Conservation (phyloP, 1,140 invertebrate species). For the Drosophila carrolli region DNA sequence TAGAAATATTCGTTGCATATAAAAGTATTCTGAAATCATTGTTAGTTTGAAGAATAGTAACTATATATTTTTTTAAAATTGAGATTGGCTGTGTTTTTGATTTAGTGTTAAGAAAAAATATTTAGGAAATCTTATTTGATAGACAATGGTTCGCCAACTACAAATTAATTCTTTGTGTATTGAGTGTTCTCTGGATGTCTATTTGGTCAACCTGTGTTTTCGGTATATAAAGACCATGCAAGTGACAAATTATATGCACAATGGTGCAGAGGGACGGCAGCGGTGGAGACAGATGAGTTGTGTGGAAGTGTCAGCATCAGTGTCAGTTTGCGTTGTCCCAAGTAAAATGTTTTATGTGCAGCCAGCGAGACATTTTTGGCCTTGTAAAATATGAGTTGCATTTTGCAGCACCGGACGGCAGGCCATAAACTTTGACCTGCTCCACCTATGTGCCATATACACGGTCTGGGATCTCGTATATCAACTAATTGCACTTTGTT, state of each 20-base stretch:
- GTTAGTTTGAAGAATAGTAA: too few species aligned
- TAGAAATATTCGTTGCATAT: too few species aligned
- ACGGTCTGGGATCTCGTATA: slow-evolving; percentile 40
- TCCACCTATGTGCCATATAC: slow-evolving; percentile 19
- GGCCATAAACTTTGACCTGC: slow-evolving; percentile 53
- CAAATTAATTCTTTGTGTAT: background rate
- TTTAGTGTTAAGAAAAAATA: too few species aligned
- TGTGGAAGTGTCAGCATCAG: slow-evolving; percentile 62
- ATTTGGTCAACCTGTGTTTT: slow-evolving; percentile 33
- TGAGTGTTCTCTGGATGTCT: background rate
- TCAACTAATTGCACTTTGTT: slow-evolving; percentile 60
- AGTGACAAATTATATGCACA: slow-evolving; percentile 66
- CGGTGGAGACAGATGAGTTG: slow-evolving; percentile 36
- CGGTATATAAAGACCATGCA: slow-evolving; percentile 49
- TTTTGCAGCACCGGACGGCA: slow-evolving; percentile 21
- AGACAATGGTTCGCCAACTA: background rate
- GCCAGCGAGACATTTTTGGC: slow-evolving; percentile 44
- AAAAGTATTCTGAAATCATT: too few species aligned
- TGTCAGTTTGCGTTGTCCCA: slow-evolving; percentile 47
- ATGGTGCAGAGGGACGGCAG: slow-evolving; percentile 2
- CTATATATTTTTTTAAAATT: too few species aligned
- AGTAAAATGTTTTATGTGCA: slow-evolving; percentile 51
- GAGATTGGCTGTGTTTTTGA: too few species aligned
- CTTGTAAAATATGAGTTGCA: slow-evolving; percentile 59
- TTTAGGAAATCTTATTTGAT: too few species aligned